Conservation (phyloP, 2,888 invertebrate species). For the Apotomis betuletana region DNA sequence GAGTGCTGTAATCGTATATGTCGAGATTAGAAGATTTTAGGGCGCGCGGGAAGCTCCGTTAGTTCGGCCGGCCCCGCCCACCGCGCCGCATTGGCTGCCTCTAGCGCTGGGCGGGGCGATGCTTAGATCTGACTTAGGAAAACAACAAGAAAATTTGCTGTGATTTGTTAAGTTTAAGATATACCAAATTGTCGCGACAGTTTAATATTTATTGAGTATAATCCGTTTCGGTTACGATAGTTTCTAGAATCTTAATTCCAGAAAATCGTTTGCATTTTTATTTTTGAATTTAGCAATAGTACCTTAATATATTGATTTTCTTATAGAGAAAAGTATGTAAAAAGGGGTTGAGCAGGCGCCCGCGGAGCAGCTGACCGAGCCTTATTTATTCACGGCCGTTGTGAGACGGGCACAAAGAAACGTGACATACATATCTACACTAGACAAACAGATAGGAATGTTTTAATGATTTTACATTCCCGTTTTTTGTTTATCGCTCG, state of each 20-base stretch:
- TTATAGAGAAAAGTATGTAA: constrained; percentile 15
- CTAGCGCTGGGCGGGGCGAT: constrained; percentile 75
- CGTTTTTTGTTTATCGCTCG: constrained; percentile 13
- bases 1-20: constrained; percentile 36
- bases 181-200: background rate
- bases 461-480: constrained; percentile 25
- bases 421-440: constrained; percentile 25
- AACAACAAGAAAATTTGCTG: constrained; percentile 46
- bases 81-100: constrained; percentile 70
- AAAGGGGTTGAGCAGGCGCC: background rate
- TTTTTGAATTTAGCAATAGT: background rate
- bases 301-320: background rate
- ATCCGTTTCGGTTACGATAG: no score
- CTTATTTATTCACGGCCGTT: constrained; percentile 38
- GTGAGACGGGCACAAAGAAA: constrained; percentile 29
- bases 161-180: constrained; percentile 19
- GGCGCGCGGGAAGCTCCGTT: constrained; percentile 64
- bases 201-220: background rate
- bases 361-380: constrained; percentile 32
- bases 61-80: constrained; percentile 70
- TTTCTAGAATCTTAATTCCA: no score
- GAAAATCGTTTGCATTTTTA: background rate
- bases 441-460: constrained; percentile 32
- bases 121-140: constrained; percentile 78
- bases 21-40: constrained; percentile 44